Conservation (phyloP, 2,888 invertebrate genomes). For the Artemia sinica region DNA sequence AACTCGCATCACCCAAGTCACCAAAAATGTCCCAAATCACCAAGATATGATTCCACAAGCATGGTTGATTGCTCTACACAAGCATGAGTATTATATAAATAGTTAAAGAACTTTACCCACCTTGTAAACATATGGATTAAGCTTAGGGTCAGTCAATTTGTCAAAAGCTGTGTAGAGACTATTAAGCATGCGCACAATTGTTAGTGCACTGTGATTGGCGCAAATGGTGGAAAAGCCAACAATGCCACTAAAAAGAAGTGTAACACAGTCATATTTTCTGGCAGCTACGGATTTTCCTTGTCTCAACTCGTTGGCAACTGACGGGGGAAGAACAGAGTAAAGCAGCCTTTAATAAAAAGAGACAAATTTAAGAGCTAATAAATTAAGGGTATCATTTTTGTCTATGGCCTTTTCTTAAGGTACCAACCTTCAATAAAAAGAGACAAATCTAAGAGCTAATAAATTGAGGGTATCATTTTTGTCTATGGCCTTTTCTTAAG, state of each 20-base stretch:
- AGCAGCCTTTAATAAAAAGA: constrained; percentile 46
- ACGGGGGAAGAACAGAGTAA: constrained; percentile 81
- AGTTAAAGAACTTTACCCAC: constrained; percentile 35
- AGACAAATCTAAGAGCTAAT: constrained; percentile 25
- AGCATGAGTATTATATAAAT: too few species aligned
- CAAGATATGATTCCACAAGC: too few species aligned
- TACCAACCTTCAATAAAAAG: constrained; percentile 43
- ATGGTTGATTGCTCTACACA: too few species aligned
- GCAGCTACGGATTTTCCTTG: constrained; percentile 82
- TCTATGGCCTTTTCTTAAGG: too few species aligned
- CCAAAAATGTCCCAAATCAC: too few species aligned
- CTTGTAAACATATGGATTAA: constrained; percentile 87
- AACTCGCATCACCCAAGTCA: too few species aligned
- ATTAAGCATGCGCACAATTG: constrained; percentile 83
- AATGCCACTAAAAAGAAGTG: constrained; percentile 80
- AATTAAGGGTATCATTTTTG: neutral
- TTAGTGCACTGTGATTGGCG: constrained; percentile 62
- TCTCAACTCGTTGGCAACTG: constrained; percentile 82
- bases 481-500: too few species aligned
- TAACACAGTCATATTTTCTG: constrained; percentile 69
- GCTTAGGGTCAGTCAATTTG: constrained; percentile 73
- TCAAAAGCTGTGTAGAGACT: constrained; percentile 85
- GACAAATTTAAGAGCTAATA: constrained; percentile 25
- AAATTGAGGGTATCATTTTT: neutral
- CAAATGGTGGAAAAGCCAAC: constrained; percentile 52